Evolutionary conservation across 35 echinoderm and acorn worm species (phyloP).

Genomic region (Lytechinus variegatus): DNA sequence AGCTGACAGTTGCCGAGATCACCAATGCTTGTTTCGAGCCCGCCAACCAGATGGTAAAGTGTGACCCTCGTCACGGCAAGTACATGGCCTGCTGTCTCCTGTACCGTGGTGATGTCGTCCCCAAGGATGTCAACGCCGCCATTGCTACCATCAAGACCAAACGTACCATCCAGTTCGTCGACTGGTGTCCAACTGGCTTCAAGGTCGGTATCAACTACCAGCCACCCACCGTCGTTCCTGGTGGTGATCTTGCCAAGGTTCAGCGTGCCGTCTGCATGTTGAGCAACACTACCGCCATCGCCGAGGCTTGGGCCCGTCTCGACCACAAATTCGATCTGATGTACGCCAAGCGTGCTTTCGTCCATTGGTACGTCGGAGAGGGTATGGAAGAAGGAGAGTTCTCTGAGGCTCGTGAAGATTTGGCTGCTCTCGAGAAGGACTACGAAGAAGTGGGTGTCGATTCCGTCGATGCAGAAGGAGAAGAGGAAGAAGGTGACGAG

Average conservation of each 20-base stretch:
- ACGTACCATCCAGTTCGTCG: constrained; percentile 73
- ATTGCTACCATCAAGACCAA: constrained; percentile 75
- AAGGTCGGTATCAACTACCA: constrained; percentile 81
- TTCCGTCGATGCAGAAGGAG: neutral
- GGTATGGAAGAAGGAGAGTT: constrained; percentile 77
- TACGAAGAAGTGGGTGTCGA: constrained; percentile 62
- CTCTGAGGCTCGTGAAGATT: constrained; percentile 73
- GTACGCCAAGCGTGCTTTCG: constrained; percentile 78
- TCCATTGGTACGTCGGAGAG: constrained; percentile 74
- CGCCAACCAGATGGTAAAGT: constrained; percentile 70
- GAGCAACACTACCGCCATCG: constrained; percentile 76
- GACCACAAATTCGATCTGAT: constrained; percentile 76
- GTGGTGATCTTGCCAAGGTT: constrained; percentile 66
- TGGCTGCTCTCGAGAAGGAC: constrained; percentile 69
- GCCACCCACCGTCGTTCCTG: constrained; percentile 64
- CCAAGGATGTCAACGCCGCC: constrained; percentile 74
- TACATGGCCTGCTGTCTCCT: constrained; percentile 80
- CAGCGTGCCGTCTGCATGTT: constrained; percentile 74
- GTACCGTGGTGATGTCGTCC: constrained; percentile 79
- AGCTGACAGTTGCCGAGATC: constrained; percentile 64
- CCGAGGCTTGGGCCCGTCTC: constrained; percentile 70
- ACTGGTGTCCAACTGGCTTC: constrained; percentile 79
- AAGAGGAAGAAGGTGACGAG: constrained; percentile 50
- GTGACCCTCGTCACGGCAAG: constrained; percentile 76
- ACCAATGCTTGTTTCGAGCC: constrained; percentile 73